Evolutionary conservation across 2,113 vertebrate species (phyloP).

Genomic region (Jaculus jaculus): DNA sequence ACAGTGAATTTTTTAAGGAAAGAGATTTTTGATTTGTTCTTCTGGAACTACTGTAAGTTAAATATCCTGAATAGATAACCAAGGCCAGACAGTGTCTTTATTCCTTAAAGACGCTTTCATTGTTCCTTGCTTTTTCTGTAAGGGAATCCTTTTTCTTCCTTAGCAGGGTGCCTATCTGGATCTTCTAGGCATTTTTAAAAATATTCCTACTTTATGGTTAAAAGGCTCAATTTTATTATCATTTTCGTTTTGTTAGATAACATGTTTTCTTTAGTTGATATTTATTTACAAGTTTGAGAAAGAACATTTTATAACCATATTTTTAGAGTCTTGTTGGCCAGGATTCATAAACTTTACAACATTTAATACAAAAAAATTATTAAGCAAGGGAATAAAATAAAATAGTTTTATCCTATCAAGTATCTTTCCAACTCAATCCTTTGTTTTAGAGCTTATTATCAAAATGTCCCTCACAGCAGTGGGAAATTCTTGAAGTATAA

Average conservation of each 20-base stretch:
- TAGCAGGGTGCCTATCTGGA: neutral
- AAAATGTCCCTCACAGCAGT: slow-evolving; percentile 23
- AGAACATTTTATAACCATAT: slow-evolving; percentile 34
- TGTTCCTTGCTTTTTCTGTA: neutral
- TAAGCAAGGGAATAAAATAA: slow-evolving; percentile 45
- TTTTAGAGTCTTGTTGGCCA: slow-evolving; percentile 9
- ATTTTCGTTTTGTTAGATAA: slow-evolving; percentile 24
- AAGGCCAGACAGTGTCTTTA: neutral
- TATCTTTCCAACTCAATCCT: slow-evolving; percentile 40
- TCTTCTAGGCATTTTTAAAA: neutral
- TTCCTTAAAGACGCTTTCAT: neutral
- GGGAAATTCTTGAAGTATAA: slow-evolving; percentile 45
- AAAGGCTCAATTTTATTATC: neutral
- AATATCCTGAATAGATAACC: slow-evolving; percentile 38
- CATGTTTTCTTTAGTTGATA: slow-evolving; percentile 21
- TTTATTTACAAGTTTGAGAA: slow-evolving; percentile 39
- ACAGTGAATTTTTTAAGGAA: neutral
- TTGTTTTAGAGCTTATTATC: slow-evolving; percentile 23
- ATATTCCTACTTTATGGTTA: slow-evolving; percentile 8
- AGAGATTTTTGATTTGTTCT: neutral
- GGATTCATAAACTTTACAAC: slow-evolving; percentile 43
- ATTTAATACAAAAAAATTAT: slow-evolving; percentile 26
- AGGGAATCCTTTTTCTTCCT: neutral
- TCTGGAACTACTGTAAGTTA: neutral
- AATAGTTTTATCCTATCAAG: slow-evolving; percentile 55